Evolutionary conservation across 2,113 vertebrate genomes (phyloP).

Genomic region (Nyctereutes procyonoides): DNA sequence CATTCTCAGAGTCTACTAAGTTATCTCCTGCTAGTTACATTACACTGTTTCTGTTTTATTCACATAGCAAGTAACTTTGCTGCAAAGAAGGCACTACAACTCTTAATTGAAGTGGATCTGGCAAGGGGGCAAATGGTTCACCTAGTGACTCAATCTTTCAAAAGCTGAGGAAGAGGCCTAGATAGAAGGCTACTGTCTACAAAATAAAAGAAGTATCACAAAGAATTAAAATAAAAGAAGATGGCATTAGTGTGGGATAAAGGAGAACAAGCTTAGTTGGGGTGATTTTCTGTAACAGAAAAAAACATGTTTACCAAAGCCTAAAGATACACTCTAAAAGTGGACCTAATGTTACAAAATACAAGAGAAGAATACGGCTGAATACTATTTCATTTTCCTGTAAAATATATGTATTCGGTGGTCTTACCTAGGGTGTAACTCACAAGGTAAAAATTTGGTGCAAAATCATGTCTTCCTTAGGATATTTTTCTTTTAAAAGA

Average conservation of each 20-base stretch:
- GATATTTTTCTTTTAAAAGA: background rate
- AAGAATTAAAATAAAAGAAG: conserved; percentile 2
- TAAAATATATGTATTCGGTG: background rate
- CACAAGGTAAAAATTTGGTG: background rate
- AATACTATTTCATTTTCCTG: background rate
- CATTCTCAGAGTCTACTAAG: background rate
- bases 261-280: conserved; percentile 28
- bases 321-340: background rate
- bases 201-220: background rate
- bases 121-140: background rate
- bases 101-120: background rate
- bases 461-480: background rate
- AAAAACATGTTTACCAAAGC: background rate
- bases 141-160: background rate
- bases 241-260: background rate
- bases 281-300: conserved; percentile 20
- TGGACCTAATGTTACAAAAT: background rate
- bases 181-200: background rate
- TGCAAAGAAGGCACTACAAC: background rate
- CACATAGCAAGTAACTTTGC: background rate
- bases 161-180: conserved; percentile 13
- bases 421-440: background rate
- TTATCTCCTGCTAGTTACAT: background rate
- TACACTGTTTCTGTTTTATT: background rate
- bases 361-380: background rate